Evolutionary conservation across 2,113 vertebrate genomes (phyloP).

Genomic region (Aspiorhynchus laticeps): DNA sequence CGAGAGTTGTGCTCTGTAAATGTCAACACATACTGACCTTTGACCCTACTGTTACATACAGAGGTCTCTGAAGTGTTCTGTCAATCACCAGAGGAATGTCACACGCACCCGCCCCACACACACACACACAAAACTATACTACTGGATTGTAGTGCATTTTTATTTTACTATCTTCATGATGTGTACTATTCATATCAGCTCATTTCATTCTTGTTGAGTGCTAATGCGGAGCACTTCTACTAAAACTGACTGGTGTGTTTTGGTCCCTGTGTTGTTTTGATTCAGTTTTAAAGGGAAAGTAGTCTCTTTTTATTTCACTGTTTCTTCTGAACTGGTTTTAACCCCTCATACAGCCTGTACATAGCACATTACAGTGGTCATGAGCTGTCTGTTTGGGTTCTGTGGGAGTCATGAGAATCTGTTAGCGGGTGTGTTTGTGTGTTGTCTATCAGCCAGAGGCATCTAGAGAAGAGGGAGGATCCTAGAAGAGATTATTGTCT

Average conservation of each 20-base stretch:
- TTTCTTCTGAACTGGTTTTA: conserved; percentile 33
- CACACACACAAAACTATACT: neutral
- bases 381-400: conserved; percentile 32
- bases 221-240: neutral
- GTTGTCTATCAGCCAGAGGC: conserved; percentile 13
- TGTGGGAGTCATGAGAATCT: conserved; percentile 27
- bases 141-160: no score
- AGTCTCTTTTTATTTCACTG: neutral
- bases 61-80: conserved; percentile 49
- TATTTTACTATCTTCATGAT: no score
- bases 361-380: neutral
- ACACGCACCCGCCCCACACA: conserved; percentile 22
- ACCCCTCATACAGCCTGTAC: neutral
- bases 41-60: conserved; percentile 46
- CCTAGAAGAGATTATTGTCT: conserved; percentile 20
- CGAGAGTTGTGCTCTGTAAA: conserved; percentile 51
- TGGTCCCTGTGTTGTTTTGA: neutral
- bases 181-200: neutral
- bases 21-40: conserved; percentile 60
- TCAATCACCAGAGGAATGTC: conserved; percentile 57
- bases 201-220: neutral
- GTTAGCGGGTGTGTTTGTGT: conserved; percentile 28
- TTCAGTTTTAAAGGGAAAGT: neutral
- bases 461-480: conserved; percentile 26
- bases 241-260: neutral